Conservation (phyloP, 1,140 invertebrate genomes). For the Chymomyza costata region DNA sequence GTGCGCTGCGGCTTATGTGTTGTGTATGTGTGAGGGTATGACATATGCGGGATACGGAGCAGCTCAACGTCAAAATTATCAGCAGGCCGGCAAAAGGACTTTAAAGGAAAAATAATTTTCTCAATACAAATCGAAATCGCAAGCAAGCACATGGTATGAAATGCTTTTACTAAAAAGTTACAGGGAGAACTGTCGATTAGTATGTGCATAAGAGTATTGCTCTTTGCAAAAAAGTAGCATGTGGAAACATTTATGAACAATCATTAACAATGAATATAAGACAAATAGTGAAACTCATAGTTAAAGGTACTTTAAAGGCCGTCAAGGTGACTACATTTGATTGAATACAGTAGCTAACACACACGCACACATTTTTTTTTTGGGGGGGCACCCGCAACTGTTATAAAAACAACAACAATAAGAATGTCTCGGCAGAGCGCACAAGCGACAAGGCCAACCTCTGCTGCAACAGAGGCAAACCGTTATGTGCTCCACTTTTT, state of each 20-base stretch:
- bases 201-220: neutral
- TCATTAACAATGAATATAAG: neutral
- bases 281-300: neutral
- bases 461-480: slow-evolving; percentile 27
- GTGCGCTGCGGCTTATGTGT: too few relatives aligned
- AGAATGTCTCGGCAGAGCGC: too few relatives aligned
- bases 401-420: neutral
- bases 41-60: slow-evolving; percentile 11
- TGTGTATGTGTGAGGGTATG: neutral
- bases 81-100: slow-evolving; percentile 1
- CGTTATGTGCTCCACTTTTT: slow-evolving; percentile 48
- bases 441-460: neutral
- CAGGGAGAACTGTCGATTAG: neutral
- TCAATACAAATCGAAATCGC: neutral
- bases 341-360: too few relatives aligned
- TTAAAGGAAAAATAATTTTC: neutral
- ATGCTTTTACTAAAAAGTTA: neutral
- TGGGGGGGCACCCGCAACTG: neutral
- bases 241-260: neutral
- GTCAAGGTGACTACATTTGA: neutral
- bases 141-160: neutral
- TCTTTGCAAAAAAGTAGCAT: neutral
- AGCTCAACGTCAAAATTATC: slow-evolving; percentile 6
- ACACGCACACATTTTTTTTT: too few relatives aligned
- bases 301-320: neutral